Base-by-base conservation (phyloP, 2,113 vertebrate genomes). In the Siniperca chuatsi region DNA sequence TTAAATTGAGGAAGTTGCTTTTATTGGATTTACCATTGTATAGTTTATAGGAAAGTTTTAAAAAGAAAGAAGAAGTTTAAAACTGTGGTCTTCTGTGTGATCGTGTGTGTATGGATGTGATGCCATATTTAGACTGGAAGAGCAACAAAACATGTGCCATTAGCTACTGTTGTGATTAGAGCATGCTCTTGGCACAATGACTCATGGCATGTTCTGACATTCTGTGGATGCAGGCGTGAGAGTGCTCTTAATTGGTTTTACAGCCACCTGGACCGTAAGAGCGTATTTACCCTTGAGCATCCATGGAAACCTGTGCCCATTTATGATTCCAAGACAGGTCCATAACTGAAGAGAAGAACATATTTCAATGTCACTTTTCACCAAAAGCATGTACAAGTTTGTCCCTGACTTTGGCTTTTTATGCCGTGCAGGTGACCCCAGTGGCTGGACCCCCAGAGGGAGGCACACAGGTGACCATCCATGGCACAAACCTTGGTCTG, bases 401-500 rank as follows among this genome's bases (percentile, higher is more conserved):
- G n/a, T 37, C 42, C 25, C 57, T 83, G 50, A 87, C 18, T 50
- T 40, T 58, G 42, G 3, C 4, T 29, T 20, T 64, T 75, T 64
- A 75, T 21, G 74, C 60, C 16, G 48, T 81, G 2, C 72, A 99
- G 98, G 98, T 99, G 89, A 96, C 98, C 42, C 99, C 98, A 0
- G 96, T 98, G 74, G 98, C 98, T 0, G 98, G 98, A 29, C 98
- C 98, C 2, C 98, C 97, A 0, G 98, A 99, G 87, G 98, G 98
- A 86, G 98, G 98, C 13, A 99, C 98, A 0, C 95, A 96, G 50
- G 98, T 99, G 87, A 99, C 98, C 70, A 99, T 99, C 94, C 97
- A 96, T 0, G 98, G 98, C 0, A 96, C 97, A 4, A 99, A 99
- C 93, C 96, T 99, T 48, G 98, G 98, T 20, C 94, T 99, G 94